Conservation (phyloP, 2,113 vertebrate species). For the Osmerus eperlanus region DNA sequence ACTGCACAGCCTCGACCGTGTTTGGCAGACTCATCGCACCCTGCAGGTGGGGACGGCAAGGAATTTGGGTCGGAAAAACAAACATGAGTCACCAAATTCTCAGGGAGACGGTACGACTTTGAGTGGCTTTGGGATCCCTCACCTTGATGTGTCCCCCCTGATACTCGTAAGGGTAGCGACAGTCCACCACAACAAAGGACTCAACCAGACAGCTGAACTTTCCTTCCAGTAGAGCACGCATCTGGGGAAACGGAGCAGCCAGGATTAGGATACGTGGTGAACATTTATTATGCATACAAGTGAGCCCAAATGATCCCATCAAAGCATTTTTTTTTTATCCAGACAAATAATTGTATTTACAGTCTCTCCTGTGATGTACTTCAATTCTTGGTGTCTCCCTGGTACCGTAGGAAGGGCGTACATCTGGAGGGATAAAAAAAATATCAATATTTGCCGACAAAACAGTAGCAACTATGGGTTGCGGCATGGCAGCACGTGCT, state of each 20-base stretch:
- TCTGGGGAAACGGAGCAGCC: constrained; percentile 44
- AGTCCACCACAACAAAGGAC: constrained; percentile 72
- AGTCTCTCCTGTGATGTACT: constrained; percentile 66
- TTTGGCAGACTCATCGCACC: constrained; percentile 63
- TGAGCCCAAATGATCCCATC: no score
- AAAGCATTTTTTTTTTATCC: no score
- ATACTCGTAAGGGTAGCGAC: constrained; percentile 78
- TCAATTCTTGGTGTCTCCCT: constrained; percentile 71
- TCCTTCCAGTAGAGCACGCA: constrained; percentile 69
- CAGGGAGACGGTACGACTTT: no score
- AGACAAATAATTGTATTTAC: constrained; percentile 47
- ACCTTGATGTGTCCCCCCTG: constrained; percentile 79
- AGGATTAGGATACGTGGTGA: no score
- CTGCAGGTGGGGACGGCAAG: constrained; percentile 29
- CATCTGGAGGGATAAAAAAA: constrained; percentile 48
- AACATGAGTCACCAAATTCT: no score
- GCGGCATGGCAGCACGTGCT: neutral
- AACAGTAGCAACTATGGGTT: neutral
- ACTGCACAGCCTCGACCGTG: constrained; percentile 55
- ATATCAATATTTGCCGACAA: neutral
- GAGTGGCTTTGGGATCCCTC: constrained; percentile 14
- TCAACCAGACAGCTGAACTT: constrained; percentile 69
- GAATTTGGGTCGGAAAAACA: neutral
- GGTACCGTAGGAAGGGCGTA: constrained; percentile 62
- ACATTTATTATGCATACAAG: no score